phyloP scores from a whole-genome alignment of 2,888 invertebrate species.

The Tetranychus piercei region DNA sequence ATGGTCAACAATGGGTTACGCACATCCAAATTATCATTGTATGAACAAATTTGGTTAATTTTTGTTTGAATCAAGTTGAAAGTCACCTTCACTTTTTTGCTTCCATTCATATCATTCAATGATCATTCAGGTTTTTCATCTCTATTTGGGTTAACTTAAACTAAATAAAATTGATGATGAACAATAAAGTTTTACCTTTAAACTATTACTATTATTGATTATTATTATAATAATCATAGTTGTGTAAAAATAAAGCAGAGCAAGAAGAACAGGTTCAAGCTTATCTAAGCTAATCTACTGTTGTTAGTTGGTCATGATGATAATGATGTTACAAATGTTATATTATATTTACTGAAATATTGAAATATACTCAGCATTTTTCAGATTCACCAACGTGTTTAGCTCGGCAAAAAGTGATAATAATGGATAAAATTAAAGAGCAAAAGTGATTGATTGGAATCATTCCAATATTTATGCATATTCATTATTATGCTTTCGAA shows the following conservation, averaged over 20 bases:
- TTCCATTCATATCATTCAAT: too few species aligned
- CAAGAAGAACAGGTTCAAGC: background rate
- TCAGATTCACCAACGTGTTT: background rate
- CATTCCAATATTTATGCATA: too few species aligned
- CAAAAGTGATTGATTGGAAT: too few species aligned
- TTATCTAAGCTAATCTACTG: background rate
- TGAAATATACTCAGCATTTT: background rate
- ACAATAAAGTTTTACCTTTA: background rate
- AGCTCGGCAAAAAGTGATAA: too few species aligned
- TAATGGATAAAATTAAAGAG: too few species aligned
- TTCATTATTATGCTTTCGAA: too few species aligned
- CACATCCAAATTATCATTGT: background rate
- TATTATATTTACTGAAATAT: background rate
- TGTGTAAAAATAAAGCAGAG: background rate
- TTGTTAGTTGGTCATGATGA: background rate
- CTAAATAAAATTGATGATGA: background rate
- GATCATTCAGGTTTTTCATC: background rate
- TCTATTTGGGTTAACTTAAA: background rate
- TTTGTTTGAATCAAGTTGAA: background rate
- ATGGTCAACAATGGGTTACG: background rate
- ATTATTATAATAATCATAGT: background rate
- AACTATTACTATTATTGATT: background rate
- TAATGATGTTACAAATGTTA: background rate
- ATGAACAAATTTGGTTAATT: constrained; percentile 2
- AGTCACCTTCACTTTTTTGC: background rate